phyloP scores from a whole-genome alignment of 2,888 invertebrate species.

The Scaptodrosophila latifasciaeformis region DNA sequence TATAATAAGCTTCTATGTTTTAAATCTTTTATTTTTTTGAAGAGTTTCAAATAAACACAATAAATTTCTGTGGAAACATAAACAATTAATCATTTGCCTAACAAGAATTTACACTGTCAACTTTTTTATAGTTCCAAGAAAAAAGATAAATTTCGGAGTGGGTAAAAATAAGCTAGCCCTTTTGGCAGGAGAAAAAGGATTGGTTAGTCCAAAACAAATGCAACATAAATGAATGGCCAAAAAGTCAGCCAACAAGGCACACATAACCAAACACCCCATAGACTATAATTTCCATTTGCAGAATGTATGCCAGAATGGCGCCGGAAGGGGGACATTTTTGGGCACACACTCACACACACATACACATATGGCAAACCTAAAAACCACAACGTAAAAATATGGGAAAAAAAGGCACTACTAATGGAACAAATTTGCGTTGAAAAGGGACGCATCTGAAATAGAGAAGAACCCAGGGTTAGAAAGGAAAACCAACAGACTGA shows the following conservation, averaged over 20 bases:
- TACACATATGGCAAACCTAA: slow-evolving; percentile 11
- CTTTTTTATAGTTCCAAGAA: too few species aligned
- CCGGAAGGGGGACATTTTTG: neutral
- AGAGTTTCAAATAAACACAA: too few species aligned
- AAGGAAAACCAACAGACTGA: slow-evolving; percentile 3
- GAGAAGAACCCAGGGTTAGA: slow-evolving; percentile 19
- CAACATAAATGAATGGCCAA: slow-evolving; percentile 57
- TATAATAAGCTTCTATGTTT: too few species aligned
- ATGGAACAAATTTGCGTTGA: slow-evolving; percentile 67
- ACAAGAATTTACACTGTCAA: too few species aligned
- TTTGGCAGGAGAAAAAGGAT: slow-evolving; percentile 23
- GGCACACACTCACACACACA: neutral
- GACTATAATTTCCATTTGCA: slow-evolving; percentile 64
- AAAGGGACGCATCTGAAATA: slow-evolving; percentile 42
- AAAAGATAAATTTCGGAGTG: too few species aligned
- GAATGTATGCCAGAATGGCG: slow-evolving; percentile 26
- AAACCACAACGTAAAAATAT: slow-evolving; percentile 34
- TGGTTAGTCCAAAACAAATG: slow-evolving; percentile 23
- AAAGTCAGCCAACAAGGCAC: slow-evolving; percentile 28
- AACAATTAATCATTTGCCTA: too few species aligned
- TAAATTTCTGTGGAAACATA: too few species aligned
- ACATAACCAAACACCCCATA: slow-evolving; percentile 47
- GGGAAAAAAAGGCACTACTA: slow-evolving; percentile 35
- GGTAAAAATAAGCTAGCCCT: slow-evolving; percentile 19
- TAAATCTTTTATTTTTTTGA: too few species aligned